Conservation (phyloP, 2,888 invertebrate species). For the Melanchra persicariae region DNA sequence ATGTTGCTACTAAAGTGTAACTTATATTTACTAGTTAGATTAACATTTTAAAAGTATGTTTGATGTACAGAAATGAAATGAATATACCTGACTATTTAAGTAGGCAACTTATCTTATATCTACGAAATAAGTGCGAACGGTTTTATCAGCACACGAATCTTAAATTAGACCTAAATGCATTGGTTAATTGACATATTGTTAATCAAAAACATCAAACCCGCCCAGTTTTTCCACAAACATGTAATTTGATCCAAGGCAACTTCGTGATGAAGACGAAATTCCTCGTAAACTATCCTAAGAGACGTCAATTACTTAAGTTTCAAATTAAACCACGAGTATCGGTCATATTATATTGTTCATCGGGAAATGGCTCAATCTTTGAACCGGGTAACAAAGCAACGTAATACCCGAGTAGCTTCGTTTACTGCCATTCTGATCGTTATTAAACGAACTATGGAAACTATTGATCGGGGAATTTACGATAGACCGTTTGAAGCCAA, state of each 20-base stretch:
- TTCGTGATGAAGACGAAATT: slow-evolving; percentile 65
- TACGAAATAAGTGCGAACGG: not conserved
- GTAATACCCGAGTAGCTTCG: slow-evolving; percentile 43
- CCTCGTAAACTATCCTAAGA: slow-evolving; percentile 67
- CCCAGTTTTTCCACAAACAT: slow-evolving; percentile 30
- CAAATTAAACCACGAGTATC: slow-evolving; percentile 71
- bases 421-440: slow-evolving; percentile 56
- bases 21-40: too few relatives aligned
- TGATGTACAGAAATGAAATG: too few relatives aligned
- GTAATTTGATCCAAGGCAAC: slow-evolving; percentile 45
- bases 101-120: too few relatives aligned
- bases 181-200: not conserved
- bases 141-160: not conserved
- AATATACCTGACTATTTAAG: too few relatives aligned
- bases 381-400: slow-evolving; percentile 60
- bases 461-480: slow-evolving; percentile 52
- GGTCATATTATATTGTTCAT: slow-evolving; percentile 67
- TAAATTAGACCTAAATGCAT: not conserved
- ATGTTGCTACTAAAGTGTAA: too few relatives aligned
- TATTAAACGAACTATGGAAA: slow-evolving; percentile 56
- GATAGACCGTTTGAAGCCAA: slow-evolving; percentile 42
- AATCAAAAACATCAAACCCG: not conserved
- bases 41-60: too few relatives aligned
- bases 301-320: slow-evolving; percentile 73
- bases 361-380: slow-evolving; percentile 68